Conservation (phyloP, 2,113 vertebrate species). For the Salvator merianae region DNA sequence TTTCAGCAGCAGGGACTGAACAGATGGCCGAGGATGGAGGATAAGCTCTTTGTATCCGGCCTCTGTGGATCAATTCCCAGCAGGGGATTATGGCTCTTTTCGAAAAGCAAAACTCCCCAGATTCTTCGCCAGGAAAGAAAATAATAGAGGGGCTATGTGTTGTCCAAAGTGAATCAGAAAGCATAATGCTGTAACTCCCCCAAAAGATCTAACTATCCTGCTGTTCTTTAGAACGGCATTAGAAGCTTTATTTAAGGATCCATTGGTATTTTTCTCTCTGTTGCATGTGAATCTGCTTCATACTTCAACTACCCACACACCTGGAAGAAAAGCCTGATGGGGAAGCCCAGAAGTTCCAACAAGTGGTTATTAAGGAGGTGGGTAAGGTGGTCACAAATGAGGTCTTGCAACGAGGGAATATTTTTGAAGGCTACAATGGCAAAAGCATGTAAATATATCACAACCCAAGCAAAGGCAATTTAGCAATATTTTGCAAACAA, state of each 20-base stretch:
- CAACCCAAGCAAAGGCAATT: no score
- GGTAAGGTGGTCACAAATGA: no score
- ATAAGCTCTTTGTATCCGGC: conserved; percentile 14
- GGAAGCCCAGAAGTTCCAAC: not conserved
- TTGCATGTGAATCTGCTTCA: not conserved
- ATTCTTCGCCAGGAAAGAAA: not conserved
- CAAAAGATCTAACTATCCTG: not conserved
- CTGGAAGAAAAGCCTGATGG: not conserved
- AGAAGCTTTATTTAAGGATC: not conserved
- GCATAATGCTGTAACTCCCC: no score
- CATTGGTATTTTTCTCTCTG: not conserved
- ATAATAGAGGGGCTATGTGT: not conserved
- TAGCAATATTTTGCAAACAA: not conserved
- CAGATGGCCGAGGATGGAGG: conserved; percentile 13
- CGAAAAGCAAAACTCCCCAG: not conserved
- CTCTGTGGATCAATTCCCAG: not conserved
- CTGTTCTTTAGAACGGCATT: not conserved
- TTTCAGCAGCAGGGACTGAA: not conserved
- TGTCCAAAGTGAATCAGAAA: not conserved
- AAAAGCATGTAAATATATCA: no score
- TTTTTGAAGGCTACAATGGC: no score
- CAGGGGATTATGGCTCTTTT: not conserved
- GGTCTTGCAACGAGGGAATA: no score
- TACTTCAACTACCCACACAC: not conserved
- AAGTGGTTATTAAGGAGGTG: no score